Evolutionary conservation across 2,797 vertebrate species (phyloP), one percentile per base, ranked within the genome.

Genomic region (Premnoplex brunnescens): DNA sequence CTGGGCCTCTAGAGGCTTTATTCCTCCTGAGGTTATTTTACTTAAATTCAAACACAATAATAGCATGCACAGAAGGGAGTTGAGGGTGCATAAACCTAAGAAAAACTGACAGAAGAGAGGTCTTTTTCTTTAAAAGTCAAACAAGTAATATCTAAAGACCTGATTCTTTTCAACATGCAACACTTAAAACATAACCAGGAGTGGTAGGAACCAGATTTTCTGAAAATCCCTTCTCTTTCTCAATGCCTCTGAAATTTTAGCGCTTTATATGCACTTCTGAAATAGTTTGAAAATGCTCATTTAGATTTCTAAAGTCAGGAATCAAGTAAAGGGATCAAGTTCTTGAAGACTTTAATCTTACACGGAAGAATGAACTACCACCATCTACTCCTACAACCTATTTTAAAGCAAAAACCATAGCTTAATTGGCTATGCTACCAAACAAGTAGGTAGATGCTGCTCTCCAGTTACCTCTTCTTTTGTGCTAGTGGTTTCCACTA

Each of bases 11-110:
- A 22, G 21, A 64, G 3, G 14, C 1, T 67, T 74, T 66, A 48
- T 34, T 71, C 7, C 6, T 79, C 13, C 23, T 48, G 20, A 69
- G 10, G 10, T 43, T 63, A 34, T 36, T 85, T 59, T 64, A 56
- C 9, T 52, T 6, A 64, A 49, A 44, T 76, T 76, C 41, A 64
- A 49, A 36, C 27, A 26, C 32, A n/a, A 7, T 34, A 71, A 44
- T 44, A 80, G 44, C 26, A 41, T 10, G 12, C 16, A 22, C 49
- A 92, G 67, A 63, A 22, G 9, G 20, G n/a, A 30, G 19, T 2
- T 30, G 20, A 8, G 1, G 2, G 4, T 1, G 5, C 0, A 5
- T 49, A 69, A 92, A 30, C 34, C 30, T 49, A 24, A 76, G 34
- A 27, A 7, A 64, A 76, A 62, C 15, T 54, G 48, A 14, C 1